These are phyloP conservation scores for Ictalurus furcatus DNA, from an alignment of 2,113 vertebrate species.

Conservation along the genomic window DNA sequence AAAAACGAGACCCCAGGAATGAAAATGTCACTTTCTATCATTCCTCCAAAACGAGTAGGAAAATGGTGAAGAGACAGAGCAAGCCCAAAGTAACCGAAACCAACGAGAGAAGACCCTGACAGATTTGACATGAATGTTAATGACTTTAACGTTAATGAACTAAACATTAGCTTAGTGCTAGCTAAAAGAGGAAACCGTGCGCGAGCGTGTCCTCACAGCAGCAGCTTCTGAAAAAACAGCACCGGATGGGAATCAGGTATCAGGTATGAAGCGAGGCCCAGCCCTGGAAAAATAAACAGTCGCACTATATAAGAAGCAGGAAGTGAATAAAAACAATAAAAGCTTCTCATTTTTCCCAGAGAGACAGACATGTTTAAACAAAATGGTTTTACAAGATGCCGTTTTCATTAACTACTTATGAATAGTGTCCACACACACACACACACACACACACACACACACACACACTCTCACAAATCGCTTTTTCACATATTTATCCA, in stretches of 20 bases:
- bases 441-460: no score
- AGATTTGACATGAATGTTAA: no score
- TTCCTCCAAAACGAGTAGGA: no score
- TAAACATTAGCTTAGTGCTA: not conserved
- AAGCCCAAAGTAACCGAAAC: no score
- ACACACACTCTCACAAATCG: not conserved
- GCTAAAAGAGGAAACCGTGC: not conserved
- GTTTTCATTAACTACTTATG: conserved; percentile 38
- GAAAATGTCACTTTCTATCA: no score
- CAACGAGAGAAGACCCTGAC: no score
- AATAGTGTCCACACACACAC: not conserved
- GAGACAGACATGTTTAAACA: not conserved
- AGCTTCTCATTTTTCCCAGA: not conserved
- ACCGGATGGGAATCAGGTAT: not conserved
- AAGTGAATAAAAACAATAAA: not conserved
- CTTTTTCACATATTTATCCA: not conserved
- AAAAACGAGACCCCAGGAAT: no score
- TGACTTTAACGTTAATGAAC: not conserved
- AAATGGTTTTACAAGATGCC: not conserved
- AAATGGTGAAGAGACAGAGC: no score
- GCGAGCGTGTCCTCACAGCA: not conserved
- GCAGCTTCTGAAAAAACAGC: not conserved
- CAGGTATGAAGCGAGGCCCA: not conserved
- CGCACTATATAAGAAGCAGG: not conserved
- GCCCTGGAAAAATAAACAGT: not conserved